Conservation (phyloP, 1,140 invertebrate genomes). For the Heliconius nattereri region DNA sequence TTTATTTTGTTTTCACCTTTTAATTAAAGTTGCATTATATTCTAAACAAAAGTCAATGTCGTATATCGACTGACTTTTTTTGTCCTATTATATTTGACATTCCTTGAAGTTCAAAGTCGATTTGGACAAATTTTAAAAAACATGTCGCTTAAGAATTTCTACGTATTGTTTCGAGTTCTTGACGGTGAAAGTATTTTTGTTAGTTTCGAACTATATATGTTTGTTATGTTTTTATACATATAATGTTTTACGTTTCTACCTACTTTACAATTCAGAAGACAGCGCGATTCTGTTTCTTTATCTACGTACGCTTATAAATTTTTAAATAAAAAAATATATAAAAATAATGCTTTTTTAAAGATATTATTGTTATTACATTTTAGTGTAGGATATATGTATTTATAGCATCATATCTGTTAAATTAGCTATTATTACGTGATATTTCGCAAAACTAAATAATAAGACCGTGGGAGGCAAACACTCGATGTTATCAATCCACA, state of each 20-base stretch:
- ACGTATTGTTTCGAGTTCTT: not conserved
- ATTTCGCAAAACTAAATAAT: constrained; percentile 31
- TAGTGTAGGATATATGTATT: not conserved
- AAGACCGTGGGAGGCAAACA: constrained; percentile 34
- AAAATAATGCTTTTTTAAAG: not conserved
- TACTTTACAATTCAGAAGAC: too few species aligned
- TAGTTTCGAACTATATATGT: not conserved
- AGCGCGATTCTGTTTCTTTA: too few species aligned
- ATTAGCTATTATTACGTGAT: constrained; percentile 23
- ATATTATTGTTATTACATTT: not conserved
- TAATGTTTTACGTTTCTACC: not conserved
- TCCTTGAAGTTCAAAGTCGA: not conserved
- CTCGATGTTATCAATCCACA: constrained; percentile 30
- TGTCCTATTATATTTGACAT: not conserved
- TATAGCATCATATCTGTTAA: not conserved
- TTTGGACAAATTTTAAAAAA: not conserved
- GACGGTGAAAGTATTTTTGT: not conserved
- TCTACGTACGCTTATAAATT: too few species aligned
- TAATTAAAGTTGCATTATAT: too few species aligned
- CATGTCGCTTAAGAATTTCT: not conserved
- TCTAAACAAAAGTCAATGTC: too few species aligned
- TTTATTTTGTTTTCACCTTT: too few species aligned
- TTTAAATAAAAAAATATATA: not conserved
- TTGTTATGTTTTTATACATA: not conserved
- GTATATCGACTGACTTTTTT: too few species aligned